These are phyloP conservation scores for Poliocrania exsul DNA, from an alignment of 2,797 vertebrate genomes.

Conservation along the genomic window DNA sequence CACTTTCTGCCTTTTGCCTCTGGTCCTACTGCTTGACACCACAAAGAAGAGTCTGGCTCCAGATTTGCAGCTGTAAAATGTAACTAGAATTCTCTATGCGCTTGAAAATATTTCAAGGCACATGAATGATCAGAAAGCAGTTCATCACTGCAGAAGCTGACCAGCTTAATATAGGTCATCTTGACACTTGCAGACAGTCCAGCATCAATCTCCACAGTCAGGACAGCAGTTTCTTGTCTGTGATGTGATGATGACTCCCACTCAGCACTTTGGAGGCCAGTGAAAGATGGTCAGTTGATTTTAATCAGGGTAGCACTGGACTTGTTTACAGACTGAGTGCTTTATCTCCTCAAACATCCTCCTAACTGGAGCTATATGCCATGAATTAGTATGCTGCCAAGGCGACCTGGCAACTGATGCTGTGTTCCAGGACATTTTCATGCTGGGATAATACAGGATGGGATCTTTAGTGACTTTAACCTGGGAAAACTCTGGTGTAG, in stretches of 20 bases:
- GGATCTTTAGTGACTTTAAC: constrained; percentile 1
- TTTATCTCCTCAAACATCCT: not conserved
- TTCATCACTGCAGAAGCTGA: accelerated
- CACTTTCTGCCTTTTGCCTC: not conserved
- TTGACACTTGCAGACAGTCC: not conserved
- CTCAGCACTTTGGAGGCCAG: not conserved
- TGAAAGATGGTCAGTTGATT: not conserved
- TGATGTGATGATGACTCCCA: not conserved
- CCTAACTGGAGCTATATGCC: not conserved
- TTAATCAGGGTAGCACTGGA: not conserved
- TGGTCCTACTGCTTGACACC: not conserved
- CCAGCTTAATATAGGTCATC: not conserved
- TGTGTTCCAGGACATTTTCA: not conserved
- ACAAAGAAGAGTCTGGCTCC: not conserved
- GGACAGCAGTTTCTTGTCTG: not conserved
- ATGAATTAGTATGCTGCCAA: not conserved
- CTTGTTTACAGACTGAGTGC: not conserved
- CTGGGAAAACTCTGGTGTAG: not conserved
- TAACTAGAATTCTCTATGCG: not conserved
- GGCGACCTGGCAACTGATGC: not conserved
- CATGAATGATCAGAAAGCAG: not conserved
- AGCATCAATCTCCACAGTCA: not conserved
- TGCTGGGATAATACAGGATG: not conserved
- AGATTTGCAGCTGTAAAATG: not conserved
- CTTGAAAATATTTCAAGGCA: not conserved